Base-by-base conservation (phyloP, 2,113 vertebrate species). In the Atrichornis clamosus region DNA sequence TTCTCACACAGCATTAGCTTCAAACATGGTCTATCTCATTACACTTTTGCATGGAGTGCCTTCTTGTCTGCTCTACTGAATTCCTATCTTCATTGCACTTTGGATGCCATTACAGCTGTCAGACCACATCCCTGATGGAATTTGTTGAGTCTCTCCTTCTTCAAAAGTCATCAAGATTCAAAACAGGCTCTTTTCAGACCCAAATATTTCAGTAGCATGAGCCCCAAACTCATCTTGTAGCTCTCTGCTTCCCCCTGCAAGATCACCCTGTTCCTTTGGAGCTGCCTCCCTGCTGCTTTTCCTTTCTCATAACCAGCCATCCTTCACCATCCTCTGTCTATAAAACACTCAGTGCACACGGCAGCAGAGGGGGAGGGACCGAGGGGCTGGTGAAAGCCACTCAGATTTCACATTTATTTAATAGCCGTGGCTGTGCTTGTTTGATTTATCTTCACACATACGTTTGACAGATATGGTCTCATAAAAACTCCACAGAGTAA, bases 401-500 rank as follows among this genome's bases (percentile, higher is more conserved):
- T 95, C 96, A 76, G 47, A 85, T 94, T 96, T 97, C 94, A 90
- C 92, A 94, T 94, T 94, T 90, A 95, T 94, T 94, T 97, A 95
- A 87, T 24, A 82, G 91, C 89, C 24, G 4, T 90, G 91, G 80
- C 91, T 97, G 93, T 95, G 96, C 91, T 96, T 93, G 73, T 97
- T 96, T 93, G 84, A 96, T 96, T 96, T 97, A 93, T 84, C 85
- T 95, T 97, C 97, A 96, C 60, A 80, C 92, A 95, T 93, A 90
- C 81, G 1, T 96, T 96, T 97, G 97, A 97, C 96, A 97, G 96
- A 97, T 97, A 97, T 62, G 92, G 96, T 95, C 96, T 97, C 96
- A 94, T 96, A 97, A 97, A 97, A 97, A 95, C 94, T 93, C 91
- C 91, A 73, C 77, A 93, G 86, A 97, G 88, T 92, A 90, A 96